These are phyloP conservation scores for Papilio gigon DNA, from an alignment of 2,888 invertebrate species.

Conservation along the genomic window DNA sequence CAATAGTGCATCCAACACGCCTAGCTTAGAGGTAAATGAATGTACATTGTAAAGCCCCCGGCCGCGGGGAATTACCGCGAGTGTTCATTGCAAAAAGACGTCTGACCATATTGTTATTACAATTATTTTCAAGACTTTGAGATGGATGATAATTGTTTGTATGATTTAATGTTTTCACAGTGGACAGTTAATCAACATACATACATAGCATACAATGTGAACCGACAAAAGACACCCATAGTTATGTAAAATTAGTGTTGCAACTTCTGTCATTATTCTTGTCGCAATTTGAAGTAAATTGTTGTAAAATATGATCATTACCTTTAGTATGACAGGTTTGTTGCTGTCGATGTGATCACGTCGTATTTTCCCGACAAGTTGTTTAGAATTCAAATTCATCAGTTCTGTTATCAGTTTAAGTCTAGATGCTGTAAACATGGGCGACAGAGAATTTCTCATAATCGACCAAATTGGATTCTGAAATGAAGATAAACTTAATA, in stretches of 20 bases:
- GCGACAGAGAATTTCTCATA: slow-evolving; percentile 63
- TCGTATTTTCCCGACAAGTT: slow-evolving; percentile 62
- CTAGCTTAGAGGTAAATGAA: too few species aligned
- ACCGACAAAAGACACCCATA: neutral
- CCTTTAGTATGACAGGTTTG: slow-evolving; percentile 63
- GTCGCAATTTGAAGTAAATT: neutral
- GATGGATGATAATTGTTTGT: too few species aligned
- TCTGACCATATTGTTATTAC: too few species aligned
- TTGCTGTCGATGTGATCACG: slow-evolving; percentile 60
- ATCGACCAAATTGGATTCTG: slow-evolving; percentile 66
- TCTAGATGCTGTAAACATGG: slow-evolving; percentile 65
- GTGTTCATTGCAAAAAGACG: too few species aligned
- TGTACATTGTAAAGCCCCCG: too few species aligned
- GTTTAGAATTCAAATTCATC: slow-evolving; percentile 66
- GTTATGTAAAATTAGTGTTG: neutral
- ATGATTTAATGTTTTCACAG: too few species aligned
- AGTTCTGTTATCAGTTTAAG: slow-evolving; percentile 61
- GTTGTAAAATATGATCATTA: slow-evolving; percentile 41
- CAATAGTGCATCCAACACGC: too few species aligned
- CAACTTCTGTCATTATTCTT: neutral
- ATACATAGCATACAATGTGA: too few species aligned
- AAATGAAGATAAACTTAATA: slow-evolving; percentile 26
- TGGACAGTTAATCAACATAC: too few species aligned
- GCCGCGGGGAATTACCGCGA: too few species aligned
- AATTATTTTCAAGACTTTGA: too few species aligned